Base-by-base conservation (phyloP, 2,888 invertebrate genomes). In the Lasioglossum figueresi region DNA sequence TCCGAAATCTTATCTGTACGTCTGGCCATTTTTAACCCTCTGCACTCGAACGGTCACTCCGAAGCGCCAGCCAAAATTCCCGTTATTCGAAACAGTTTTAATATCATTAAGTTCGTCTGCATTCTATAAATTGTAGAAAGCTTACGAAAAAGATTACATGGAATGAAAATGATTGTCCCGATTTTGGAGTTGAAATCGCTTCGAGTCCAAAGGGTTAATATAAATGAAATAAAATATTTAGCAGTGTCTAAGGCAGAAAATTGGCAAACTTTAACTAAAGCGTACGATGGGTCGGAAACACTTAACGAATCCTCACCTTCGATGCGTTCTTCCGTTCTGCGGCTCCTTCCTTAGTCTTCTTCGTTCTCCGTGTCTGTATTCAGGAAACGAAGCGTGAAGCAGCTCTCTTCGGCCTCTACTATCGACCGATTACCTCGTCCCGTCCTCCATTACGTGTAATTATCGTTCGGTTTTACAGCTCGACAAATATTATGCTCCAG, bases 401-500 rank as follows among this genome's bases (percentile, higher is more conserved):
- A 27, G 37, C 40, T 5, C 37, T 27, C 59, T 40, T 59, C 31
- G 40, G 52, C 6, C 23, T 52, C 48, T 34, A 2, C 4, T 12
- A 56, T 56, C 56, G n/a, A 12, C n/a, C 27, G 16, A 40, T 27
- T 27, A 23, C 19, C 16, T 31, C 19, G 34, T 43, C 31, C 31
- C 40, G 19, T 34, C 14, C 2, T 63, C 19, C 34, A 6, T 4
- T 14, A 5, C 1, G 27, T 27, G 23, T 43, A 76, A 63, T 76
- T 63, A 63, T 31, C 31, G 31, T 43, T 63, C 12, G 40, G 34
- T 76, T 76, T 76, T 45, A 59, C 63, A 14, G 40, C 6, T 63
- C 43, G 43, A 31, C 43, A 45, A 27, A 63, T 45, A 34, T 59
- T 75, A 27, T 6, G 76, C 63, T 76, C 76, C 76, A 76, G 43